Evolutionary conservation across 2,888 invertebrate genomes (phyloP).

Genomic region (Lepidocyrtoides sp.): DNA sequence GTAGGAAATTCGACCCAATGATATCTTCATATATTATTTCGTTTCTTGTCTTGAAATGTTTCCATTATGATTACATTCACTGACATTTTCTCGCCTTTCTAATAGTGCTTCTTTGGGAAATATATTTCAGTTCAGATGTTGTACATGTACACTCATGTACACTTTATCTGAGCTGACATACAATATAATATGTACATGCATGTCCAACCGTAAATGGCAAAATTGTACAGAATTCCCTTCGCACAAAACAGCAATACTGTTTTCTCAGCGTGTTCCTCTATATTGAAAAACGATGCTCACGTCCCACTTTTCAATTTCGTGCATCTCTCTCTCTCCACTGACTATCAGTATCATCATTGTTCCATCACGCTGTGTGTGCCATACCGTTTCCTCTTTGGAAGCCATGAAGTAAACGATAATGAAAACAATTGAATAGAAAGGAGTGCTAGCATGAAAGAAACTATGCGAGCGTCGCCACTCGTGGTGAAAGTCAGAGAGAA

Average conservation of each 20-base stretch:
- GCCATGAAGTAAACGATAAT: slow-evolving; percentile 46
- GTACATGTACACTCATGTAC: neutral
- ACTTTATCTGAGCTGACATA: too few relatives aligned
- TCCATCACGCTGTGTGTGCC: slow-evolving; percentile 29
- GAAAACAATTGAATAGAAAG: slow-evolving; percentile 56
- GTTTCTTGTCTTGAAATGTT: slow-evolving; percentile 48
- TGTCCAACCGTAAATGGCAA: neutral
- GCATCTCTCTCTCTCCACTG: slow-evolving; percentile 33
- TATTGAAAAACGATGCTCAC: slow-evolving; percentile 66
- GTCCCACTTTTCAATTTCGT: slow-evolving; percentile 74
- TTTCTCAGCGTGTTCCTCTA: neutral
- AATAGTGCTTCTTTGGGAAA: neutral
- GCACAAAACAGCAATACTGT: neutral
- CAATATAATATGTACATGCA: neutral
- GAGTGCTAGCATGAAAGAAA: neutral
- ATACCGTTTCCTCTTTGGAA: neutral
- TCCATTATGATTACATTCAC: slow-evolving; percentile 64
- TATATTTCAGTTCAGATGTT: neutral
- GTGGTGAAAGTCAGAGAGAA: slow-evolving; percentile 48
- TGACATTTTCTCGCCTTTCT: slow-evolving; percentile 6
- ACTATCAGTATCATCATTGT: slow-evolving; percentile 42
- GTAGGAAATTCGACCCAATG: slow-evolving; percentile 56
- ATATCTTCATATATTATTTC: slow-evolving; percentile 12
- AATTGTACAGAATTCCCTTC: neutral
- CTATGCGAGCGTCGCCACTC: neutral